Percentiles rank a stretch among this genome's conserved stretches.
Evolutionary conservation across 2,888 invertebrate genomes (phyloP).

Genomic region (Schizaphis graminum): DNA sequence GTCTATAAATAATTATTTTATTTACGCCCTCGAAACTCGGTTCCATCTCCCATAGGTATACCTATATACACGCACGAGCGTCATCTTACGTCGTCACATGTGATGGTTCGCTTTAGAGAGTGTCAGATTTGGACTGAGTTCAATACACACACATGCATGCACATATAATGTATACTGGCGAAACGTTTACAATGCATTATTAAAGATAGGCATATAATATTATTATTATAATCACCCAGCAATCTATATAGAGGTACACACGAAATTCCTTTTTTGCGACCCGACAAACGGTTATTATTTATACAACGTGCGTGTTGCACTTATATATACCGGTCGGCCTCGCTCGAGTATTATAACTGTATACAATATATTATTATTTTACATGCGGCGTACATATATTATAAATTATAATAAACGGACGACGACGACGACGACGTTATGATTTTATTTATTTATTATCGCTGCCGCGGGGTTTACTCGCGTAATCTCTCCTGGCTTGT

Average conservation of each 20-base stretch:
- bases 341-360: slow-evolving; percentile 12
- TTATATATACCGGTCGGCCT: slow-evolving; percentile 39
- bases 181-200: slow-evolving; percentile 36
- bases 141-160: background rate
- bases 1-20: slow-evolving; percentile 44
- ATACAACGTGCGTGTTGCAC: background rate
- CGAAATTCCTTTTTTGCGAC: slow-evolving; percentile 50
- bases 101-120: background rate
- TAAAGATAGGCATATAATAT: background rate
- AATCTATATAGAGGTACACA: background rate
- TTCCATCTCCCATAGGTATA: background rate
- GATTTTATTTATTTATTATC: slow-evolving; percentile 2
- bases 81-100: slow-evolving; percentile 29
- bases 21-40: background rate
- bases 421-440: background rate
- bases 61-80: background rate
- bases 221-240: background rate
- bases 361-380: slow-evolving; percentile 13
- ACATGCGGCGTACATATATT: background rate
- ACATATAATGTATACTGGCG: background rate
- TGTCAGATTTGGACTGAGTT: slow-evolving; percentile 36
- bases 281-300: slow-evolving; percentile 15
- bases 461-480: background rate
- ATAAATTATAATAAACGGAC: slow-evolving; percentile 2
- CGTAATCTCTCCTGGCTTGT: background rate